Evolutionary conservation across 2,113 vertebrate species (phyloP), one percentile per base, ranked within the genome.

Genomic region (Syrmaticus mikado): DNA sequence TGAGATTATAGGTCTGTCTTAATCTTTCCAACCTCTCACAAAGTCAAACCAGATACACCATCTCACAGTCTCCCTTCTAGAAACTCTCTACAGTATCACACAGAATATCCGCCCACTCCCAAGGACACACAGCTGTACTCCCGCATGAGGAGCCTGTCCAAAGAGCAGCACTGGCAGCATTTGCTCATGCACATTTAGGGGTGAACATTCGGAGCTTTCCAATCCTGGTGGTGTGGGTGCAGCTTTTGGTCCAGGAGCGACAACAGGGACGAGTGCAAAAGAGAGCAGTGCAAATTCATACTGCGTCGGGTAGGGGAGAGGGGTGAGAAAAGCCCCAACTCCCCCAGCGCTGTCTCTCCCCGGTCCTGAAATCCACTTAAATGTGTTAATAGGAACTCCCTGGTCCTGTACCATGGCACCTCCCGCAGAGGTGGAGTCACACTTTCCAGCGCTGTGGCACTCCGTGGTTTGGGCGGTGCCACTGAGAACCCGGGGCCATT

Each of bases 351-450:
- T 21, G 22, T 10, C 1, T 87, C 87, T 79, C 43, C 6, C 52
- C 11, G 1, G 65, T 19, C n/a, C 75, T 18, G 60, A 50, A 85
- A 83, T 95, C 41, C 24, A 38, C 82, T 90, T 15, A 58, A 91
- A 95, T 8, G 91, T 88, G 93, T 92, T 95, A 95, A 95, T 93
- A 94, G 87, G 30, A 92, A 61, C 94, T 82, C 45, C 41, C 2
- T 53, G 1, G 94, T 94, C 92, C 92, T 91, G 94, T 94, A 94
- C 95, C 95, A 93, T 85, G 87, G 91, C 87, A 70, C 93, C 94
- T 93, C 72, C 95, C 82, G 95, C 95, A 38, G 95, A 94, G 95
- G 95, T 89, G 95, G 95, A 95, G 94, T 96, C 96, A 95, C 91
- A 92, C 40, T 96, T 96, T 95, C 95, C 96, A 95, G 87, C 62